Conservation (phyloP, 2,113 vertebrate species). For the Microtus oregoni region DNA sequence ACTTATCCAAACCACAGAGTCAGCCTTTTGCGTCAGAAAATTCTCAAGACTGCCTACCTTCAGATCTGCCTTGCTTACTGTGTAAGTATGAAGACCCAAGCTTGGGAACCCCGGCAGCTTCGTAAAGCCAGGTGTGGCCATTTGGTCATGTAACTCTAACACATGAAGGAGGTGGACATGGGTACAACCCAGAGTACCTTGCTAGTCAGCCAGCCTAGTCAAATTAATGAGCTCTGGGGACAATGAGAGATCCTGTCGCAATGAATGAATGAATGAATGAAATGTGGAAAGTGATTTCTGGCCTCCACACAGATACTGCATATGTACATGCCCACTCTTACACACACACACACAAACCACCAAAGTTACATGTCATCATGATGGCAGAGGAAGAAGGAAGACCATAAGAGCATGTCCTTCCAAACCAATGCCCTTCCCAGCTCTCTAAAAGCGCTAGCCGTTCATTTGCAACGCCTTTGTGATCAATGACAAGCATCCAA, state of each 20-base stretch:
- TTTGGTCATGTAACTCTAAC: too few species aligned
- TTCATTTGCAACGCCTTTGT: not conserved
- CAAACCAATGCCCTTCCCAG: not conserved
- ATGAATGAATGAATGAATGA: too few species aligned
- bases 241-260: not conserved
- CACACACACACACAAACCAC: not conserved
- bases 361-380: not conserved
- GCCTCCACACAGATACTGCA: not conserved
- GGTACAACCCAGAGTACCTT: not conserved
- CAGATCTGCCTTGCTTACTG: not conserved
- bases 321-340: not conserved
- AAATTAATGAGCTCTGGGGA: not conserved
- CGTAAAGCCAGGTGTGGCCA: not conserved
- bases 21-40: not conserved
- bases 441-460: not conserved
- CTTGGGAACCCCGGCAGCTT: too few species aligned
- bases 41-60: not conserved
- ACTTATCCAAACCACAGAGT: not conserved
- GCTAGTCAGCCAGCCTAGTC: too few species aligned
- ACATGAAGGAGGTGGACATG: too few species aligned
- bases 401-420: not conserved
- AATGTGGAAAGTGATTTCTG: not conserved
- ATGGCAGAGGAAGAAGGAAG: too few species aligned
- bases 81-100: too few species aligned
- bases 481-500: not conserved